Conservation (phyloP, 2,888 invertebrate genomes). For the Parnassius smintheus region DNA sequence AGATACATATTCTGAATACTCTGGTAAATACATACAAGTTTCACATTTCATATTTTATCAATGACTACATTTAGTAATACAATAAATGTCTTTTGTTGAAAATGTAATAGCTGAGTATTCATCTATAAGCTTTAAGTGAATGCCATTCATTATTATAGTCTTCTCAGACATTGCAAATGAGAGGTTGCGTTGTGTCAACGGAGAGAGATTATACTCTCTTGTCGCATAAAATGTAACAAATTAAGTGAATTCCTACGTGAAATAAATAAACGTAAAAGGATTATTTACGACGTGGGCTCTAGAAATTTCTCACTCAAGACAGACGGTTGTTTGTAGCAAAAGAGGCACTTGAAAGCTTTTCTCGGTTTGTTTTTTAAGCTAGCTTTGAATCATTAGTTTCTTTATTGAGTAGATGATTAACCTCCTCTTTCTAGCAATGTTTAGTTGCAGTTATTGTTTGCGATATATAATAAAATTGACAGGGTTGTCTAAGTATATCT, state of each 20-base stretch:
- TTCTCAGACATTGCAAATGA: constrained; percentile 5
- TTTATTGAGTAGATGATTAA: background rate
- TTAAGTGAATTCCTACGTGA: constrained; percentile 10
- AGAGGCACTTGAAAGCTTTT: constrained; percentile 9
- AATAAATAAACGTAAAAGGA: constrained; percentile 19
- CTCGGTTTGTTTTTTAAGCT: constrained; percentile 20
- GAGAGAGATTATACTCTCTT: constrained; percentile 33
- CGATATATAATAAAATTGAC: too few species aligned
- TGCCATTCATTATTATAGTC: too few species aligned
- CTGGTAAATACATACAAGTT: too few species aligned
- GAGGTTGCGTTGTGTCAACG: constrained; percentile 36
- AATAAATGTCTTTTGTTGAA: too few species aligned
- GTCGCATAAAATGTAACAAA: constrained; percentile 20
- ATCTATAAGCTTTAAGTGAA: too few species aligned
- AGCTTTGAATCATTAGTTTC: constrained; percentile 6
- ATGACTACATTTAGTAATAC: too few species aligned
- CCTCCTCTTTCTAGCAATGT: too few species aligned
- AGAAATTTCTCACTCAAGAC: constrained; percentile 17
- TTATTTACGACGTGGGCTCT: constrained; percentile 7
- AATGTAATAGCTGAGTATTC: too few species aligned
- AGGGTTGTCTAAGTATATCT: too few species aligned
- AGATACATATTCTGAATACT: too few species aligned
- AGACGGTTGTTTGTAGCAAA: constrained; percentile 19
- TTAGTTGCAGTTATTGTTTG: too few species aligned
- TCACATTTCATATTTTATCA: too few species aligned